Percentiles rank a stretch among this genome's conserved stretches.
Evolutionary conservation across 2,113 vertebrate genomes (phyloP).

Genomic region (Gracilinanus agilis): DNA sequence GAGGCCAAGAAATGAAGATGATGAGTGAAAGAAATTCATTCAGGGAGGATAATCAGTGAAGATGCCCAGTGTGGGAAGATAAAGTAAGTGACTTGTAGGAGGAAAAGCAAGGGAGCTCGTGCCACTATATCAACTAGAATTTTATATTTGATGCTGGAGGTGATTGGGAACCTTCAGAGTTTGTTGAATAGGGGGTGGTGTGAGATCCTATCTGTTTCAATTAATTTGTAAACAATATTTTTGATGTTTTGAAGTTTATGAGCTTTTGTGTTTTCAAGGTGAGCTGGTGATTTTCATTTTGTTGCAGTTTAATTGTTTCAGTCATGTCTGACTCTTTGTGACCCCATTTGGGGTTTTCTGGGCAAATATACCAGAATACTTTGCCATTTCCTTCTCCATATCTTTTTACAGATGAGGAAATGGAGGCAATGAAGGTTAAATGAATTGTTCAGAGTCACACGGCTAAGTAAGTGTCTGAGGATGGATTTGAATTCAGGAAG

Average conservation of each 20-base stretch:
- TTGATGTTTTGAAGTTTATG: background rate
- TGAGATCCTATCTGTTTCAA: background rate
- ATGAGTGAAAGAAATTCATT: background rate
- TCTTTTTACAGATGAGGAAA: too few species aligned
- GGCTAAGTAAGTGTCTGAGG: too few species aligned
- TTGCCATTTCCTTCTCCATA: too few species aligned
- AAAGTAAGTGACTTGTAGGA: background rate
- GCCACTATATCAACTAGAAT: background rate
- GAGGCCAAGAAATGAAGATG: background rate
- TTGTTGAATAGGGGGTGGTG: background rate
- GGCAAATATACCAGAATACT: too few species aligned
- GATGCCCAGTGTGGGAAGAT: background rate
- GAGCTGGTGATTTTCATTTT: background rate
- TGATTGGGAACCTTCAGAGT: background rate
- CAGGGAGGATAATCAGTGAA: background rate
- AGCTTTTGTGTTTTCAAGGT: background rate
- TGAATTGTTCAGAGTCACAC: too few species aligned
- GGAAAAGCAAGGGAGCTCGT: background rate
- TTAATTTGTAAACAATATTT: background rate
- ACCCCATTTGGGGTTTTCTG: too few species aligned
- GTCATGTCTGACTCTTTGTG: too few species aligned
- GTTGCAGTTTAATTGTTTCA: too few species aligned
- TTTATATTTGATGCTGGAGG: background rate
- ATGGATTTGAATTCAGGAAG: too few species aligned
- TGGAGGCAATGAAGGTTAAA: too few species aligned